These are phyloP conservation scores for Germaria angustata DNA, from an alignment of 2,888 invertebrate species.

Conservation along the genomic window DNA sequence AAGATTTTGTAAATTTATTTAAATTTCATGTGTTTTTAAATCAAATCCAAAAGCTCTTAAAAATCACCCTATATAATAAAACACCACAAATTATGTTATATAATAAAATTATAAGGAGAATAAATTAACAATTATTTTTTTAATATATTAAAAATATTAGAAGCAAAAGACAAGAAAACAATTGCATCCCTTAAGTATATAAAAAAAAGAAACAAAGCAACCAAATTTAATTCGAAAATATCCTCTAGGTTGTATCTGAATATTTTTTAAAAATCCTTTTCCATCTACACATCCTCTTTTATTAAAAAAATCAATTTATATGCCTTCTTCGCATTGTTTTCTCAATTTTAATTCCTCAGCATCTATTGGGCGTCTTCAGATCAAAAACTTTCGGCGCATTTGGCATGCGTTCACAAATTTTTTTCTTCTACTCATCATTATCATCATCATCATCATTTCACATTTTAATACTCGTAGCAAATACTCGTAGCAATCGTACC, in stretches of 20 bases:
- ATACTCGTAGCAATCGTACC: background rate
- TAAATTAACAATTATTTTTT: too few species aligned
- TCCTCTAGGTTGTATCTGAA: too few species aligned
- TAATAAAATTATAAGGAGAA: too few species aligned
- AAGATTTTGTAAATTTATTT: too few species aligned
- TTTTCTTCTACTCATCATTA: background rate
- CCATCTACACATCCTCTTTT: background rate
- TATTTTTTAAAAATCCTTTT: constrained; percentile 3
- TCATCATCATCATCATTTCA: background rate
- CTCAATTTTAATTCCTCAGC: constrained; percentile 24
- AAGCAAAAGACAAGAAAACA: too few species aligned
- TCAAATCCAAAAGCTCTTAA: too few species aligned
- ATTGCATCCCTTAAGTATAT: too few species aligned
- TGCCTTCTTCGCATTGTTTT: constrained; percentile 13
- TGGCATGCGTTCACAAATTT: constrained; percentile 36
- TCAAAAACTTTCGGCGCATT: background rate
- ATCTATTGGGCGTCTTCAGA: background rate
- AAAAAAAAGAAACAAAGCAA: background rate
- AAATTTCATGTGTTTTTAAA: too few species aligned
- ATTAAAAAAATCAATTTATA: constrained; percentile 22
- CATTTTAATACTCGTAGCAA: constrained; percentile 46
- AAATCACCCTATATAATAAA: too few species aligned
- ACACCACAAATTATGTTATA: too few species aligned
- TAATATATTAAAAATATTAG: too few species aligned
- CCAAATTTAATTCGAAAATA: constrained; percentile 33